Conservation (phyloP, 2,113 vertebrate species). For the Arothron firmamentum region DNA sequence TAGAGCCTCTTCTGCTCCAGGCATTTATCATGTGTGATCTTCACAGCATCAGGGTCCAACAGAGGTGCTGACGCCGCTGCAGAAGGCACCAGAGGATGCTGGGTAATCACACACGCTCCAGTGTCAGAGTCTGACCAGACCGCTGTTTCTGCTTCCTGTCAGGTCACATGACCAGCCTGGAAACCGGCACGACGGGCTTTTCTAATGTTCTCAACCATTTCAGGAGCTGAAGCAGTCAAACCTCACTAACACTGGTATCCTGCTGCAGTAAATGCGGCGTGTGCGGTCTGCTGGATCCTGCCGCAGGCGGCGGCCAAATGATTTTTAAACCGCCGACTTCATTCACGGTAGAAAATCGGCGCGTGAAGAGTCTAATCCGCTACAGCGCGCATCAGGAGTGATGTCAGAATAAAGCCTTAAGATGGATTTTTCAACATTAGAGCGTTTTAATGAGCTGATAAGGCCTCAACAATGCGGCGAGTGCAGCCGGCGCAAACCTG, state of each 20-base stretch:
- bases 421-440: constrained; percentile 38
- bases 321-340: constrained; percentile 49
- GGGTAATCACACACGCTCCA: too few species aligned
- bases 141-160: too few species aligned
- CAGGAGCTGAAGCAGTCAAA: background rate
- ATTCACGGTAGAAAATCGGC: constrained; percentile 49
- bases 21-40: background rate
- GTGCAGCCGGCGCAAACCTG: too few species aligned
- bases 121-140: too few species aligned
- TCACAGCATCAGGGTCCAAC: background rate
- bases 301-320: constrained; percentile 44
- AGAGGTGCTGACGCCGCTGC: too few species aligned
- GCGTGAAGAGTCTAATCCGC: constrained; percentile 49
- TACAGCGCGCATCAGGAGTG: constrained; percentile 22
- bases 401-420: constrained; percentile 23
- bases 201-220: background rate
- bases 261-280: background rate
- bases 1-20: constrained; percentile 10
- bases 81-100: background rate
- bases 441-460: constrained; percentile 52
- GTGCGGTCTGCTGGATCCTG: constrained; percentile 17
- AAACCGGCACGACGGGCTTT: too few species aligned
- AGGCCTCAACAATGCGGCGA: constrained; percentile 29
- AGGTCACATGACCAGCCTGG: too few species aligned
- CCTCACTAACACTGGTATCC: background rate